phyloP scores from a whole-genome alignment of 1,140 invertebrate genomes.

The Atta colombica region DNA sequence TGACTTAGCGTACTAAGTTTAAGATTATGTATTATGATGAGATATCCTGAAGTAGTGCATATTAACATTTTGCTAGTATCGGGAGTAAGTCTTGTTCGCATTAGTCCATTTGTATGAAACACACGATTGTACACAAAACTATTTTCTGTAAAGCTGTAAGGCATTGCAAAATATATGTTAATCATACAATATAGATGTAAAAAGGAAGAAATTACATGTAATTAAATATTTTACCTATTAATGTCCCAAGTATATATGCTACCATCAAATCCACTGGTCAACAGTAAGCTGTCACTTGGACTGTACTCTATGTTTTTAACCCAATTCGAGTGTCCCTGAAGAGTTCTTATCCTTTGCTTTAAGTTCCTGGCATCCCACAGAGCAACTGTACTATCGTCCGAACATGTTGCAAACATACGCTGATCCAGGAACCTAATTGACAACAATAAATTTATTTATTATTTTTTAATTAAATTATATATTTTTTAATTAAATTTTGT shows the following conservation, averaged over 20 bases:
- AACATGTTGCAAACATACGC: constrained; percentile 96
- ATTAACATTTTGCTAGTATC: constrained; percentile 95
- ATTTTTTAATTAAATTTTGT: no score
- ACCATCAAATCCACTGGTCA: constrained; percentile 97
- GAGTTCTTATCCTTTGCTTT: constrained; percentile 91
- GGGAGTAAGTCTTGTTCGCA: constrained; percentile 95
- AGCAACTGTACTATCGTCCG: constrained; percentile 96
- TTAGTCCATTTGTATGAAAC: constrained; percentile 93
- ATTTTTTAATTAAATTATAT: no score
- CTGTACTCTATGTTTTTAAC: constrained; percentile 99
- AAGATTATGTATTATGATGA: constrained; percentile 96
- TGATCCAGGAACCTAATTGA: constrained; percentile 94
- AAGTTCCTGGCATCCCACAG: constrained; percentile 96
- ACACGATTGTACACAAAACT: constrained; percentile 93
- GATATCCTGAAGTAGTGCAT: constrained; percentile 95
- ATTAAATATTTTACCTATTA: constrained; percentile 89
- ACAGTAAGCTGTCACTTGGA: constrained; percentile 93
- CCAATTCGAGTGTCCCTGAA: constrained; percentile 97
- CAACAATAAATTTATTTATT: not conserved
- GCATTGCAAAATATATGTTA: constrained; percentile 56
- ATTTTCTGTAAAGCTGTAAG: constrained; percentile 90
- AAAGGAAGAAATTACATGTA: not conserved
- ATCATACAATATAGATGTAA: not conserved
- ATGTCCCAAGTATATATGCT: constrained; percentile 98
- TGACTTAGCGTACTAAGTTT: constrained; percentile 92